Conservation (phyloP, 2,113 vertebrate species). For the Lepus americanus region DNA sequence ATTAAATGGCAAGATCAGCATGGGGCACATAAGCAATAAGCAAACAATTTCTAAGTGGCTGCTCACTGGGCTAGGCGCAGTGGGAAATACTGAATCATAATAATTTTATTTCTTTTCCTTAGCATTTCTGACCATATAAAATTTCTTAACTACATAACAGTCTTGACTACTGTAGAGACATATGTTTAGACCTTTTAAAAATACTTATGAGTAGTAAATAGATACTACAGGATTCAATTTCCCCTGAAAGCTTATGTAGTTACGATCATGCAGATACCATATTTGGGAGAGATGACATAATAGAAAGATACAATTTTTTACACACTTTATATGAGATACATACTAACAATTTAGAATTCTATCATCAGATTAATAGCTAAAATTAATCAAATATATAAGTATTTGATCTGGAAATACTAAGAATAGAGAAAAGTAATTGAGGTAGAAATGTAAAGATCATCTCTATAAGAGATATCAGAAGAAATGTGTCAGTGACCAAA, state of each 20-base stretch:
- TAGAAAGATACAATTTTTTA: neutral
- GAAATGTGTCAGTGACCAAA: neutral
- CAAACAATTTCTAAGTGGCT: neutral
- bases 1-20: neutral
- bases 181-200: neutral
- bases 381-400: neutral
- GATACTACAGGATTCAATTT: neutral
- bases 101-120: constrained; percentile 1
- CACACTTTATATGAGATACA: neutral
- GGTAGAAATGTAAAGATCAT: neutral
- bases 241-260: neutral
- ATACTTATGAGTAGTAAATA: neutral
- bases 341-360: neutral
- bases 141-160: neutral
- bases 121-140: neutral
- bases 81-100: neutral
- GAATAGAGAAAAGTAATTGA: neutral
- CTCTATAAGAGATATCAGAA: neutral
- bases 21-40: neutral
- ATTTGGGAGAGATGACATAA: neutral
- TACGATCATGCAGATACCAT: neutral
- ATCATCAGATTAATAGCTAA: neutral
- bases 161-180: neutral
- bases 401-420: neutral
- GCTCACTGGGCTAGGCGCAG: neutral